phyloP scores from a whole-genome alignment of 1,140 invertebrate genomes.

The Spodoptera litura region DNA sequence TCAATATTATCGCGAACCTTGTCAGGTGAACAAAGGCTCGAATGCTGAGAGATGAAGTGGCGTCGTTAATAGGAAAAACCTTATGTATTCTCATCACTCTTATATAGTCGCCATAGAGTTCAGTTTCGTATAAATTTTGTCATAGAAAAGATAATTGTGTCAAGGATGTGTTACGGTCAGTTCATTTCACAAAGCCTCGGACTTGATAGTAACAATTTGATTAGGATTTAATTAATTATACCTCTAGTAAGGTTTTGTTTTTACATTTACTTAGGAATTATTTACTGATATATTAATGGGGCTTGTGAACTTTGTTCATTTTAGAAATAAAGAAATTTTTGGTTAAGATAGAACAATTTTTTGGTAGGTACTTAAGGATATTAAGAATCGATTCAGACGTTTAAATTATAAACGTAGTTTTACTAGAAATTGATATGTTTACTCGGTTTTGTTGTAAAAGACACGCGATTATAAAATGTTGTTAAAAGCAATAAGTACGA shows the following conservation, averaged over 20 bases:
- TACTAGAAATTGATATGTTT: too few relatives aligned
- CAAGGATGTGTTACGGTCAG: conserved; percentile 34
- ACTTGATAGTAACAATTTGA: conserved; percentile 1
- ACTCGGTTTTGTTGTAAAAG: too few relatives aligned
- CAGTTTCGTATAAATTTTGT: background rate
- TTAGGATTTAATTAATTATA: conserved; percentile 16
- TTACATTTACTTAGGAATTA: background rate
- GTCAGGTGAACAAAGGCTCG: conserved; percentile 74
- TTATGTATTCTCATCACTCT: conserved; percentile 13
- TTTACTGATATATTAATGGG: background rate
- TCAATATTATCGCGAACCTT: conserved; percentile 81
- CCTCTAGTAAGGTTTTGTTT: background rate
- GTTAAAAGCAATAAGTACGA: too few relatives aligned
- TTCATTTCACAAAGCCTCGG: conserved; percentile 22
- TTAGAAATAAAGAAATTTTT: too few relatives aligned
- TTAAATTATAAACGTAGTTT: too few relatives aligned
- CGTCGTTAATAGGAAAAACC: conserved; percentile 66
- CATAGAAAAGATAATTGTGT: conserved; percentile 30
- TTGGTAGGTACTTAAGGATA: too few relatives aligned
- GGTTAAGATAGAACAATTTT: too few relatives aligned
- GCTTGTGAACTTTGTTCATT: too few relatives aligned
- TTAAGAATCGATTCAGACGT: too few relatives aligned
- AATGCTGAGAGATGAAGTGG: conserved; percentile 73
- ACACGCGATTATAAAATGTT: too few relatives aligned
- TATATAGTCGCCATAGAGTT: conserved; percentile 20